Conservation (phyloP, 2,113 vertebrate species). For the Campylomormyrus tamandua region DNA sequence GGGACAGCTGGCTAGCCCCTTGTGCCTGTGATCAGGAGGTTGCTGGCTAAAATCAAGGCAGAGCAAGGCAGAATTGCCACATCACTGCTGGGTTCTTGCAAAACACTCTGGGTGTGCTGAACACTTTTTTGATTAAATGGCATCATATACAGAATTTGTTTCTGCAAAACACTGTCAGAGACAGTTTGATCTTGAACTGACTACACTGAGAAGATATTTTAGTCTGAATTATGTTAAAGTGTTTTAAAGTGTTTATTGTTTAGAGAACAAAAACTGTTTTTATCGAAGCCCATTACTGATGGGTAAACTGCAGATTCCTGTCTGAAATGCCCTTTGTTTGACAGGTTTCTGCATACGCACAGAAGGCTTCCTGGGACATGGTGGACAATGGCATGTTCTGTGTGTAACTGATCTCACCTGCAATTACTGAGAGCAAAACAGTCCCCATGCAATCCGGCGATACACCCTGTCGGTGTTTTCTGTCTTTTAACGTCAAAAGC, state of each 20-base stretch:
- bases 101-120: background rate
- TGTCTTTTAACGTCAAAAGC: background rate
- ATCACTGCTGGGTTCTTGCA: background rate
- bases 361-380: background rate
- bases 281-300: background rate
- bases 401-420: background rate
- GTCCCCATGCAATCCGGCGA: background rate
- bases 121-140: background rate
- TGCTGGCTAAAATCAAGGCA: background rate
- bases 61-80: background rate
- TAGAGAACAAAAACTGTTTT: background rate
- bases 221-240: background rate
- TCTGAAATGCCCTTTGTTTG: background rate
- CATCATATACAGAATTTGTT: background rate
- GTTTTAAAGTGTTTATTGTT: background rate
- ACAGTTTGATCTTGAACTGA: background rate
- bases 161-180: background rate
- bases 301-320: background rate
- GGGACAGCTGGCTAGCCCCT: background rate
- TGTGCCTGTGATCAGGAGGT: background rate
- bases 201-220: background rate
- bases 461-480: background rate
- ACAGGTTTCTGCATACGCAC: background rate
- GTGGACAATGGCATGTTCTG: background rate
- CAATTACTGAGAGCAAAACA: background rate